These are phyloP conservation scores for Vanessa atalanta DNA, from an alignment of 1,140 invertebrate species.

Conservation along the genomic window DNA sequence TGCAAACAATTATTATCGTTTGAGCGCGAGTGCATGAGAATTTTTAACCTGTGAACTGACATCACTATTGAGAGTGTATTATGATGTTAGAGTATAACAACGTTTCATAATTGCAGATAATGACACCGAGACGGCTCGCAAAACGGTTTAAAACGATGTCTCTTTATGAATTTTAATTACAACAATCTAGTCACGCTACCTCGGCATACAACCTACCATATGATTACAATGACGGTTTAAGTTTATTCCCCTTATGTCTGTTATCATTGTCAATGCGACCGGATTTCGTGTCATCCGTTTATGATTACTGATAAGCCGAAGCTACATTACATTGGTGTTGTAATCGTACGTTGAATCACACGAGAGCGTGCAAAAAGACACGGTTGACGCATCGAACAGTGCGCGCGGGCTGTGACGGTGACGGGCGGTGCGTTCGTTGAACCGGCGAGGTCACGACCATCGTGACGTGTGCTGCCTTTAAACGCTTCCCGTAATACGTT, in stretches of 20 bases:
- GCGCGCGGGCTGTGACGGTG: conserved; percentile 54
- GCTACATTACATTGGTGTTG: conserved; percentile 17
- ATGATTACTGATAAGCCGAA: conserved; percentile 26
- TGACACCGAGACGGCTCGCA: conserved; percentile 12
- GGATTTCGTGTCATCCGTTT: conserved; percentile 27
- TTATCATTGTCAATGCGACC: conserved; percentile 23
- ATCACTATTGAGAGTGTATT: conserved; percentile 22
- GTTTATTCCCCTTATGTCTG: conserved; percentile 2
- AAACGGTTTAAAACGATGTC: conserved; percentile 18
- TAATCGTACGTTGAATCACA: conserved; percentile 24
- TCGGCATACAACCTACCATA: neutral
- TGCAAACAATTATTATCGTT: conserved; percentile 7
- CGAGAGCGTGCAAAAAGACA: conserved; percentile 40
- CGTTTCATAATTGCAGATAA: conserved; percentile 28
- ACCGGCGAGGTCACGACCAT: conserved; percentile 68
- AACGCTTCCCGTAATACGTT: conserved; percentile 46
- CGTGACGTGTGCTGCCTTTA: conserved; percentile 55
- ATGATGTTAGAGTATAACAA: conserved; percentile 26
- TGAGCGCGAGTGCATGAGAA: conserved; percentile 3
- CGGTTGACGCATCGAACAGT: conserved; percentile 53
- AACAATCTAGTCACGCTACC: conserved; percentile 2
- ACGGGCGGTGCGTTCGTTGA: conserved; percentile 63
- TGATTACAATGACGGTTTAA: neutral
- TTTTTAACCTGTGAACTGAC: conserved; percentile 7
- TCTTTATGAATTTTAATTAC: conserved; percentile 19